Evolutionary conservation across 2,888 invertebrate genomes (phyloP), one percentile per base, ranked within the genome.

Genomic region (Mesorhabditis sp.): DNA sequence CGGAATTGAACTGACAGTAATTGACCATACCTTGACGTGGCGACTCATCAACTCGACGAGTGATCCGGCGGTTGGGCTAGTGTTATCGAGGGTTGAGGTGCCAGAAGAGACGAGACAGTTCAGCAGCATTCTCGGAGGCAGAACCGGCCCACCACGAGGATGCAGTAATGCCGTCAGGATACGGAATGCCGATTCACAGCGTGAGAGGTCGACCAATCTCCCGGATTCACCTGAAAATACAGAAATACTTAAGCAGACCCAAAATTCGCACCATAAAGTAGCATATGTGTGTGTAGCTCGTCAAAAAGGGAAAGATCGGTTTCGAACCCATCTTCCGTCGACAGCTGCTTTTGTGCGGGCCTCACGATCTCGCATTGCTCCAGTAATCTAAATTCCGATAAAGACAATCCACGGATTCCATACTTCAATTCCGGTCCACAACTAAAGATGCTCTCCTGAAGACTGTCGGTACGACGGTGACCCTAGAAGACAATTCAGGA

Each of bases 281-380:
- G 89, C 87, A 94, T 90, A 84, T 93, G 93, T 42, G 92, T 91
- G 85, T 93, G 93, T 71, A 92, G 90, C 43, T 91, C 91, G 85
- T 92, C 91, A 58, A 92, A 89, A 6, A 86, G 84, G 4, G 86
- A 81, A 68, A 58, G 6, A 50, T 50, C 58, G n/a, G 58, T 50
- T 2, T 50, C 58, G 28, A 28, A 28, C 28, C 28, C 28, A 50
- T 50, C 58, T 13, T 50, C 58, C 10, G 58, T n/a, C 10, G 58
- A 50, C 10, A 50, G 58, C 10, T 13, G 58, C n/a, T 50, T 50
- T n/a, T 50, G 58, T 10, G 7, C n/a, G 7, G 58, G 58, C n/a
- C 58, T 50, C n/a, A n/a, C 58, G n/a, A 50, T 50, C n/a, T 50
- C 58, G 58, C 58, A 50, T 50, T 50, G 58, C n/a, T 50, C 58